Evolutionary conservation across 1,140 invertebrate genomes (phyloP).

Genomic region (Proales similis): DNA sequence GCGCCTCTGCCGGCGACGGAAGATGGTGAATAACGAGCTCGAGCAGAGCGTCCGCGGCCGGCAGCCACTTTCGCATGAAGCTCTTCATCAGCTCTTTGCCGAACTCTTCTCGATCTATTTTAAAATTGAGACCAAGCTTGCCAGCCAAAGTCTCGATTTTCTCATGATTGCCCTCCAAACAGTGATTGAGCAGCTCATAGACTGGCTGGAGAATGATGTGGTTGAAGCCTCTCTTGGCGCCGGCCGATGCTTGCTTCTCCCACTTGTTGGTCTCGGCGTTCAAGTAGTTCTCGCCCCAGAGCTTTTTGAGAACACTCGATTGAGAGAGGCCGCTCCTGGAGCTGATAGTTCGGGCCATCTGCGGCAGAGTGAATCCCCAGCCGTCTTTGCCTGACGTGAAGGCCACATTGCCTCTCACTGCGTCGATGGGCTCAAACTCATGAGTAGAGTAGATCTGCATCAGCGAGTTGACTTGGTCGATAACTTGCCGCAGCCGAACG

Average conservation of each 20-base stretch:
- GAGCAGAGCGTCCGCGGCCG: conserved; percentile 95
- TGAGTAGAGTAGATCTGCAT: conserved; percentile 17
- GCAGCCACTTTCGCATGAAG: conserved; percentile 97
- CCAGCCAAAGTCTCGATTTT: conserved; percentile 64
- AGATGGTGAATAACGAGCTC: conserved; percentile 99
- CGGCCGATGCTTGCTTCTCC: background rate
- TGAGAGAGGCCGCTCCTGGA: conserved; percentile 37
- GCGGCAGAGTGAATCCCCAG: conserved; percentile 10
- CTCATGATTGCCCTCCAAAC: conserved; percentile 72
- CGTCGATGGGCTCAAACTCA: background rate
- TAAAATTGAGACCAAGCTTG: conserved; percentile 78
- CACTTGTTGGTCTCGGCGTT: conserved; percentile 7
- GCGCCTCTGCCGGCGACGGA: conserved; percentile 94
- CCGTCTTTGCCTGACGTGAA: conserved; percentile 12
- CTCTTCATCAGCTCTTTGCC: conserved; percentile 52
- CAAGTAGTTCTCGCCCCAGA: conserved; percentile 18
- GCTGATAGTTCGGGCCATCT: conserved; percentile 14
- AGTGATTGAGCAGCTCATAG: background rate
- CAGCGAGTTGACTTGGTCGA: conserved; percentile 14
- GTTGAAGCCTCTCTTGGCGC: background rate
- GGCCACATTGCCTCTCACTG: conserved; percentile 4
- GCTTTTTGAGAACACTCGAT: conserved; percentile 25
- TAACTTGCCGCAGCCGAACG: background rate
- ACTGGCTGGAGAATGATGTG: conserved; percentile 10
- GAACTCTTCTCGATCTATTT: conserved; percentile 80